Base-by-base conservation (phyloP, 2,113 vertebrate species). In the Sinosuthora webbiana region DNA sequence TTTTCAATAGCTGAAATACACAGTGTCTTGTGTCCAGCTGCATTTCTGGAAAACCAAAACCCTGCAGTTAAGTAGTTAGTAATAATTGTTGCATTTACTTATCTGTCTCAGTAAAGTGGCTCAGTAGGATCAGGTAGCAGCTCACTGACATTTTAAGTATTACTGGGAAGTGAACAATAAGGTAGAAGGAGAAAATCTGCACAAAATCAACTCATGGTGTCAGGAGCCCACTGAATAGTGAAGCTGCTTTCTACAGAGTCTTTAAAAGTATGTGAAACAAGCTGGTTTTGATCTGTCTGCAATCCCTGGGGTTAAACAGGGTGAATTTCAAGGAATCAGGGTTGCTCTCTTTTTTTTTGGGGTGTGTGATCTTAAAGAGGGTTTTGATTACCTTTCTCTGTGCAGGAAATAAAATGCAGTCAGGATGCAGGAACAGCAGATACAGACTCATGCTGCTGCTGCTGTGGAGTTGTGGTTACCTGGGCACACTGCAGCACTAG, bases 291-390 rank as follows among this genome's bases (percentile, higher is more conserved):
- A 11, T 67, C 47, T 76, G 6, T 71, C 22, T 86, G 63, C 33
- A 83, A 49, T 24, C 22, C 21, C 49, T 74, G 76, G 63, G 17
- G 44, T 62, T 68, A 60, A 85, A 10, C 10, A 39, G 33, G 6
- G 11, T 59, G 28, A 42, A 30, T 73, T 44, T 65, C 22, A 65
- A 31, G 47, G 50, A 44, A 27, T n/a, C 21, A 25, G 59, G 37
- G 24, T 62, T 88, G 37, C 11, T 39, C 5, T 41, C 4, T 44
- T 39, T 44, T 70, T 70, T 41, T 37, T 24, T 13, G 22, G 23
- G 0, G 25, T 52, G 13, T 64, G 42, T 73, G 39, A 18, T 52
- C 2, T 0, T 33, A 31, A 47, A 19, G 8, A 75, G n/a, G 10
- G 10, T 47, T 83, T 69, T 62, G 52, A 49, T 88, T 76, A 6